phyloP scores from a whole-genome alignment of 2,113 vertebrate genomes.

The Periophthalmodon schlosseri region DNA sequence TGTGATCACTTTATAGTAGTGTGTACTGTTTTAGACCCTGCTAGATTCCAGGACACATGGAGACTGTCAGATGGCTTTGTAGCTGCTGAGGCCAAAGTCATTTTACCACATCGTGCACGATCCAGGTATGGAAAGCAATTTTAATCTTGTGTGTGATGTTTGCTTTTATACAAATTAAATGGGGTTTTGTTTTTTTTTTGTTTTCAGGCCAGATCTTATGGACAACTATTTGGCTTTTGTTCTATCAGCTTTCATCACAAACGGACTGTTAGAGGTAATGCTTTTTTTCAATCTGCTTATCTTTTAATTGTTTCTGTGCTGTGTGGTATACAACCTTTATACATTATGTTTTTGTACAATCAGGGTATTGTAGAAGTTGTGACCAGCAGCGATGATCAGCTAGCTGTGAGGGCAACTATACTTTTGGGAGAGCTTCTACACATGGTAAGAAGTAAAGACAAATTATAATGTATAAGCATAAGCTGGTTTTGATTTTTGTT shows the following conservation, averaged over 20 bases:
- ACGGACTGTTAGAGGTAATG: constrained; percentile 91
- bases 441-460: constrained; percentile 82
- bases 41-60: constrained; percentile 95
- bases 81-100: constrained; percentile 94
- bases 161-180: background rate
- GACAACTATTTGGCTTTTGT: constrained; percentile 97
- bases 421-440: constrained; percentile 96
- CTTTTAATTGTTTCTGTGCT: background rate
- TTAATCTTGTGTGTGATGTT: background rate
- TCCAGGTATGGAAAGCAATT: constrained; percentile 80
- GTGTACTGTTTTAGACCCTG: constrained; percentile 80
- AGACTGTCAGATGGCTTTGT: constrained; percentile 97
- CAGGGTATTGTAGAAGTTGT: constrained; percentile 97
- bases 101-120: constrained; percentile 93
- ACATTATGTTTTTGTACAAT: background rate
- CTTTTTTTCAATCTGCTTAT: background rate
- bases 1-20: background rate
- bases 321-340: background rate
- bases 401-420: constrained; percentile 92
- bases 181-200: constrained; percentile 6
- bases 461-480: background rate
- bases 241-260: constrained; percentile 93
- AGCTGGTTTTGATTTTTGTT: too few relatives aligned
- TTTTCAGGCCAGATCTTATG: constrained; percentile 92
- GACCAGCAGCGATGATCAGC: constrained; percentile 92